Evolutionary conservation across 2,888 invertebrate species (phyloP), one percentile per base, ranked within the genome.

Genomic region (Drosophila prolongata): DNA sequence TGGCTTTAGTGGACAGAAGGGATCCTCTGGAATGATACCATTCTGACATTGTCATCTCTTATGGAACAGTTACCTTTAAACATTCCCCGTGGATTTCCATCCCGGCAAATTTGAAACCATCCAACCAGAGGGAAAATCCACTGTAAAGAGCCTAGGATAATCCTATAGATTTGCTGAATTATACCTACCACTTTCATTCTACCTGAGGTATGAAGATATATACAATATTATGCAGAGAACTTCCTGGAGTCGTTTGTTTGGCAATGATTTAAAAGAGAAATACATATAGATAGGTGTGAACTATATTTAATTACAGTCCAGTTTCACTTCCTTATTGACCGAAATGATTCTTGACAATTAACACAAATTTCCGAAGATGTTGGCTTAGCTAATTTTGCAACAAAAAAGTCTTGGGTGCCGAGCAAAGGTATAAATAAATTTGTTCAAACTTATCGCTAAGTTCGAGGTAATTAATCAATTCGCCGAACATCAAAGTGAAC

Each of bases 401-500:
- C 34, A 27, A 50, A 69, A 68, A 53, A 13, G n/a, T 16, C 30
- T 54, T 1, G 19, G 43, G 35, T 9, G 19, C 9, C 19, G 24
- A 11, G 30, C 19, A 8, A 11, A 40, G 40, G 42, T 42, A 65
- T 34, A 40, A 40, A 61, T 62, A 47, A 53, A 52, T 65, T 40
- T 53, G 66, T 46, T 66, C 34, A 24, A 54, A 38, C 53, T 53
- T 66, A 66, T 66, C 67, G 54, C 44, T 40, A 19, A 10, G 65
- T 66, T 40, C 67, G 9, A 14, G 54, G 37, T 50, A 46, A 68
- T 69, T 58, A 68, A 68, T 68, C 67, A 70, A 58, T 46, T 40
- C 68, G 68, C 67, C 38, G 27, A 14, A 54, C 46, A 35, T 67
- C 55, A 66, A 66, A 66, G 65, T 47, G n/a, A 67, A 47, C 67